Conservation (phyloP, 2,113 vertebrate genomes). For the Mormyrus lacerda region DNA sequence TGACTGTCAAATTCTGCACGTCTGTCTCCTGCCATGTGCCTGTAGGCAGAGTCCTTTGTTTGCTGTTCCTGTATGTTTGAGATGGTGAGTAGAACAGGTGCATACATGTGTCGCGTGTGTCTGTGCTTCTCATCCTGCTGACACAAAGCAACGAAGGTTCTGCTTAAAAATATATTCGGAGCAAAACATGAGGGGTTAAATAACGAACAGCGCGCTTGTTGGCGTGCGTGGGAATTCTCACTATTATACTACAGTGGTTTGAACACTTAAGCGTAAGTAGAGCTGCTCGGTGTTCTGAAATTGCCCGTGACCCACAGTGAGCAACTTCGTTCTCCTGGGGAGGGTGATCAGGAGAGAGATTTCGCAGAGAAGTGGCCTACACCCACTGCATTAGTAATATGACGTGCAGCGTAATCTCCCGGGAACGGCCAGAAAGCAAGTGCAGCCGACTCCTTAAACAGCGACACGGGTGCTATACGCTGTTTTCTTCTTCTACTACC, state of each 20-base stretch:
- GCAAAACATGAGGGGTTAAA: neutral
- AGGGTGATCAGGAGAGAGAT: slow-evolving; percentile 7
- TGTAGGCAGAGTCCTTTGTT: neutral
- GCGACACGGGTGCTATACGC: neutral
- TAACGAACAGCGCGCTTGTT: neutral
- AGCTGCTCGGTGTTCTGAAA: neutral
- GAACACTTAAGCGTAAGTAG: neutral
- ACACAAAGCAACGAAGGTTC: neutral
- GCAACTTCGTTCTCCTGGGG: neutral
- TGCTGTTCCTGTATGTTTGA: neutral
- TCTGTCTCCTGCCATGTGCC: neutral
- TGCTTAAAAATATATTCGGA: neutral
- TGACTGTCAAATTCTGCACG: neutral
- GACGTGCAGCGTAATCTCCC: neutral
- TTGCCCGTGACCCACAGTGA: neutral
- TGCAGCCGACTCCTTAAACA: neutral
- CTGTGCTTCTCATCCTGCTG: neutral
- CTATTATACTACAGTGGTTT: neutral
- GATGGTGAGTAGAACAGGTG: neutral
- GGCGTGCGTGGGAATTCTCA: neutral
- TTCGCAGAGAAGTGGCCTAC: neutral
- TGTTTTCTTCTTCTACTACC: neutral
- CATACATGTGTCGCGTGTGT: neutral
- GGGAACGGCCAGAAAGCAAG: neutral
- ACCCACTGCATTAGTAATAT: slow-evolving; percentile 1